These are phyloP conservation scores for Trachelus troglodyta DNA, from an alignment of 2,888 invertebrate genomes.

Conservation along the genomic window DNA sequence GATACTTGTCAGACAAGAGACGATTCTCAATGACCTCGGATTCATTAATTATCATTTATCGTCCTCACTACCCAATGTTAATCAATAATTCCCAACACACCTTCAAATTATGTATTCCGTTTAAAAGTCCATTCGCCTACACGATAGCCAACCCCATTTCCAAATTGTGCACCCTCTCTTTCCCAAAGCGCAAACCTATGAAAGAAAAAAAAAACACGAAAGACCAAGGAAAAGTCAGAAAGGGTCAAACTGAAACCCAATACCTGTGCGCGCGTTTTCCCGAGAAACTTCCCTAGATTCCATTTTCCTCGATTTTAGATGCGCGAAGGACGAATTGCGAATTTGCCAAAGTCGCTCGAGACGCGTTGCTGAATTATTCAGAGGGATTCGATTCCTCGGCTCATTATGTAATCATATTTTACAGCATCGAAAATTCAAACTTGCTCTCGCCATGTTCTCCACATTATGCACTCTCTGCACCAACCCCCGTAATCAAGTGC, in stretches of 20 bases:
- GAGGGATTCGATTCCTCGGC: conserved; percentile 13
- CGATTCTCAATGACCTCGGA: conserved; percentile 17
- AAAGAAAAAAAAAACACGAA: not conserved
- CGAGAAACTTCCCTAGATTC: not conserved
- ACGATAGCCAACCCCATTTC: not conserved
- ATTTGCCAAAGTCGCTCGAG: not conserved
- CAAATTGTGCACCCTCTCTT: not conserved
- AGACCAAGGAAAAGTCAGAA: not conserved
- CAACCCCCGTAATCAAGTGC: not conserved
- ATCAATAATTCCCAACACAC: not conserved
- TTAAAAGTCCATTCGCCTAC: not conserved
- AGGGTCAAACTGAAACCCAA: not conserved
- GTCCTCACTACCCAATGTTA: not conserved
- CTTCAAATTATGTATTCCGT: not conserved
- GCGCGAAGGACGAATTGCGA: not conserved
- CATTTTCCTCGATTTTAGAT: not conserved
- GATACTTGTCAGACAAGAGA: conserved; percentile 19
- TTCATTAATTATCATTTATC: conserved; percentile 3
- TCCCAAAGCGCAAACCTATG: not conserved
- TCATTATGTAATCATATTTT: conserved; percentile 21
- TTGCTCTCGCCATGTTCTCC: not conserved
- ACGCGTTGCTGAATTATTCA: conserved; percentile 11
- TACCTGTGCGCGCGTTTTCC: not conserved
- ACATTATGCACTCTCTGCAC: not conserved
- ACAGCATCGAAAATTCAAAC: conserved; percentile 10